phyloP scores from a whole-genome alignment of 2,888 invertebrate genomes.

The Dryadula phaetusa region DNA sequence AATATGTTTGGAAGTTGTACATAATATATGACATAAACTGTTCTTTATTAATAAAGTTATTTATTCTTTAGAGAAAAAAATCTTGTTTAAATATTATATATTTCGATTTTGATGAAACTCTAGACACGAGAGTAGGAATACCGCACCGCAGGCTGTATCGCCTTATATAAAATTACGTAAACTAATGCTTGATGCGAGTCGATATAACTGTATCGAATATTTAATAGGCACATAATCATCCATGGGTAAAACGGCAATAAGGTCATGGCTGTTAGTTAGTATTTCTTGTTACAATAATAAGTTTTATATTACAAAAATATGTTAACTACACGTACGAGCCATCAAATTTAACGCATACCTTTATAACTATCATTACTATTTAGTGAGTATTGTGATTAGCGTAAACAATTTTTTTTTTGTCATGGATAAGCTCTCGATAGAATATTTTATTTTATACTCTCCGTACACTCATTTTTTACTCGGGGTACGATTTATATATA shows the following conservation, averaged over 20 bases:
- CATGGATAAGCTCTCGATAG: neutral
- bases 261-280: slow-evolving; percentile 19
- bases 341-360: slow-evolving; percentile 3
- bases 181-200: slow-evolving; percentile 3
- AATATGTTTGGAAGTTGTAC: no score
- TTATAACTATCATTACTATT: slow-evolving; percentile 3
- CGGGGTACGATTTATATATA: no score
- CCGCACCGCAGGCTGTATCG: neutral
- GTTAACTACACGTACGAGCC: neutral
- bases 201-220: slow-evolving; percentile 26
- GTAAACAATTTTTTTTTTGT: neutral
- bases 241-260: slow-evolving; percentile 9
- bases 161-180: slow-evolving; percentile 16
- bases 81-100: neutral
- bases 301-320: slow-evolving; percentile 16
- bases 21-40: no score
- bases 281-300: slow-evolving; percentile 20
- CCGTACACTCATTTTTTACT: no score
- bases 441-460: neutral
- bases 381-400: neutral
- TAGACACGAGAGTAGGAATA: neutral
- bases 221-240: slow-evolving; percentile 18
- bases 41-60: no score
- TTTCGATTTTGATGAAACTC: neutral
- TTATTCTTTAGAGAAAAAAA: no score